These are phyloP conservation scores for Cyanoderma ruficeps DNA, from an alignment of 2,113 vertebrate genomes.

Conservation along the genomic window DNA sequence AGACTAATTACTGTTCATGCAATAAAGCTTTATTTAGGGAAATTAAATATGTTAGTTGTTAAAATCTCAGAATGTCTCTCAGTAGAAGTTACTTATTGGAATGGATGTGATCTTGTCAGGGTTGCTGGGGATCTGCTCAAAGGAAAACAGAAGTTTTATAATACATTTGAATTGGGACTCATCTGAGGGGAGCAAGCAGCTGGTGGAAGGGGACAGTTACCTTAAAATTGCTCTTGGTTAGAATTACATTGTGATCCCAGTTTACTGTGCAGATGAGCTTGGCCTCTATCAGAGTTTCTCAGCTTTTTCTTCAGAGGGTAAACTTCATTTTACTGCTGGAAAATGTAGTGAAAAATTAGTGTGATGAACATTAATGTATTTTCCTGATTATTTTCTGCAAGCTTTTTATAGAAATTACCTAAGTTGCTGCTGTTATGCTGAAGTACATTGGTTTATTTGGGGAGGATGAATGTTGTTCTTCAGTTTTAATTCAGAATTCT, in stretches of 20 bases:
- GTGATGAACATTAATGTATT: not conserved
- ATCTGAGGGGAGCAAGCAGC: not conserved
- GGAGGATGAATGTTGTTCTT: not conserved
- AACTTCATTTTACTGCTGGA: not conserved
- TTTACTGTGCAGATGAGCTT: not conserved
- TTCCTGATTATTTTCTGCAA: not conserved
- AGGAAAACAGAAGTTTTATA: not conserved
- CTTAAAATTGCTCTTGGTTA: not conserved
- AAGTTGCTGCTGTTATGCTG: not conserved
- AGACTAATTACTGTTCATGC: constrained; percentile 9
- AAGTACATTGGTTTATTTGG: not conserved
- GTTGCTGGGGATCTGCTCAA: not conserved
- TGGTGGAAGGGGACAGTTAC: not conserved
- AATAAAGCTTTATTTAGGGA: constrained; percentile 38
- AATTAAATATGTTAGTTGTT: not conserved
- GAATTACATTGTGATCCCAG: not conserved
- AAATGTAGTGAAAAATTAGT: not conserved
- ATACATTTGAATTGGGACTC: not conserved
- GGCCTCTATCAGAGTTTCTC: not conserved
- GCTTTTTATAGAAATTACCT: not conserved
- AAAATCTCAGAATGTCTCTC: not conserved
- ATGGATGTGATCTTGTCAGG: not conserved
- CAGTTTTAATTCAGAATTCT: not conserved
- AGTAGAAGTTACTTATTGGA: not conserved
- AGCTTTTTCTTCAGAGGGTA: not conserved